A percentile compares a stretch with the other conserved stretches of the same genome.
Conservation (phyloP, 1,140 invertebrate species). For the Caenorhabditis tropicalis region DNA sequence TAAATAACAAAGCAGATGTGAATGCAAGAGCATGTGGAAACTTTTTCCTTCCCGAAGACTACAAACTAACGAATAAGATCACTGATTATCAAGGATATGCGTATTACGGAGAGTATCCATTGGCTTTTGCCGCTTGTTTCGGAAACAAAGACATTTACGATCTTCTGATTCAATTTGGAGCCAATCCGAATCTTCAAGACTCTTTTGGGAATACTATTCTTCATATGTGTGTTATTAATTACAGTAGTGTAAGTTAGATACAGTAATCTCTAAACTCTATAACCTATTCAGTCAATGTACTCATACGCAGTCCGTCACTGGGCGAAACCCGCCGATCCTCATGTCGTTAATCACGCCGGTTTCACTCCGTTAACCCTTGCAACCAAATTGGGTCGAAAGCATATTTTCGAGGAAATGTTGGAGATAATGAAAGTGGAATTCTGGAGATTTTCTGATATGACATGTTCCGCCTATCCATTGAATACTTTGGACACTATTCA, state of each 20-base stretch:
- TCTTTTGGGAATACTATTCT: conserved; percentile 81
- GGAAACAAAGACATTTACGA: conserved; percentile 97
- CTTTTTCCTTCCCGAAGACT: conserved; percentile 79
- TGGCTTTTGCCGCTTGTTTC: conserved; percentile 94
- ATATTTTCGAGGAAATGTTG: conserved; percentile 96
- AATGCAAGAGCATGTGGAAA: conserved; percentile 87
- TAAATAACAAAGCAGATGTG: conserved; percentile 85
- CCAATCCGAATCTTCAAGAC: conserved; percentile 89
- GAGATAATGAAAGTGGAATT: conserved; percentile 93
- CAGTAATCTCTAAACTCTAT: not conserved
- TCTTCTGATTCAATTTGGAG: conserved; percentile 85
- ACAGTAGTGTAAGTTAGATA: conserved; percentile 83
- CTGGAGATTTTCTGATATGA: conserved; percentile 98
- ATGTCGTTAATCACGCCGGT: conserved; percentile 85
- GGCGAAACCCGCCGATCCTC: conserved; percentile 86
- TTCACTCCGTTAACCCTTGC: conserved; percentile 93
- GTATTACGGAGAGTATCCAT: conserved; percentile 82
- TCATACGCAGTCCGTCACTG: conserved; percentile 94
- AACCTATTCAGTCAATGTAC: conserved; percentile 86
- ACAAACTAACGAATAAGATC: conserved; percentile 80
- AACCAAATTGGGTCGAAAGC: conserved; percentile 90
- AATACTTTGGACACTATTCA: conserved; percentile 93
- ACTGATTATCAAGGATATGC: conserved; percentile 86
- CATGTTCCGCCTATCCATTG: conserved; percentile 95
- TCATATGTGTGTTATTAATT: conserved; percentile 96